Evolutionary conservation across 2,888 invertebrate genomes (phyloP).

Genomic region (Lasioglossum villosulum): DNA sequence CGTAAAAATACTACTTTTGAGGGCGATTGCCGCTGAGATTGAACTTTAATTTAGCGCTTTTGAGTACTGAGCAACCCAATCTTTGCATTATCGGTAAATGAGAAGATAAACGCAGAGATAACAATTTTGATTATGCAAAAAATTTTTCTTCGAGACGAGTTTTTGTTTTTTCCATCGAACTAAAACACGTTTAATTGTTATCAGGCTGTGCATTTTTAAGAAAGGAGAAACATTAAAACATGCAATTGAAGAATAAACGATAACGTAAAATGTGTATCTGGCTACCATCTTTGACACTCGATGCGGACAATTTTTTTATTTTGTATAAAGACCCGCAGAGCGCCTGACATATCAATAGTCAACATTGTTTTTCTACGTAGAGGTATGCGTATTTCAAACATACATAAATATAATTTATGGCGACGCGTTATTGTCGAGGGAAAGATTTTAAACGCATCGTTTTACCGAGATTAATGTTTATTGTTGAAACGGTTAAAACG

Average conservation of each 20-base stretch:
- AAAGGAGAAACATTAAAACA: background rate
- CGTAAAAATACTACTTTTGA: too few relatives aligned
- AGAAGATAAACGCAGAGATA: too few relatives aligned
- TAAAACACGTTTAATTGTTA: background rate
- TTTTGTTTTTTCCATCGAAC: background rate
- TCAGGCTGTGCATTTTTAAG: too few relatives aligned
- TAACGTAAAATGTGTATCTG: background rate
- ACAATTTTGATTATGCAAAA: background rate
- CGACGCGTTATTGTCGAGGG: background rate
- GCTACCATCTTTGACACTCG: too few relatives aligned
- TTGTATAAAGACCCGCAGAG: too few relatives aligned
- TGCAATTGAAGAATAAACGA: background rate
- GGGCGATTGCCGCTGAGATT: too few relatives aligned
- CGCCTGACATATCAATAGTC: background rate
- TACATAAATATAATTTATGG: background rate
- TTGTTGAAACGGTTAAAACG: background rate
- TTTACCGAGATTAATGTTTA: background rate
- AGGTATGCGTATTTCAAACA: background rate
- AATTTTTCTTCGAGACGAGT: background rate
- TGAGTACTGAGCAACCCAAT: too few relatives aligned
- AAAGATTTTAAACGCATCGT: background rate
- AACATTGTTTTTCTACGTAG: background rate
- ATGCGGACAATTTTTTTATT: too few relatives aligned
- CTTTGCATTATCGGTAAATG: too few relatives aligned
- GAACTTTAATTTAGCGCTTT: too few relatives aligned